Evolutionary conservation across 2,113 vertebrate species (phyloP), one percentile per base, ranked within the genome.

Genomic region (Sialia sialis): DNA sequence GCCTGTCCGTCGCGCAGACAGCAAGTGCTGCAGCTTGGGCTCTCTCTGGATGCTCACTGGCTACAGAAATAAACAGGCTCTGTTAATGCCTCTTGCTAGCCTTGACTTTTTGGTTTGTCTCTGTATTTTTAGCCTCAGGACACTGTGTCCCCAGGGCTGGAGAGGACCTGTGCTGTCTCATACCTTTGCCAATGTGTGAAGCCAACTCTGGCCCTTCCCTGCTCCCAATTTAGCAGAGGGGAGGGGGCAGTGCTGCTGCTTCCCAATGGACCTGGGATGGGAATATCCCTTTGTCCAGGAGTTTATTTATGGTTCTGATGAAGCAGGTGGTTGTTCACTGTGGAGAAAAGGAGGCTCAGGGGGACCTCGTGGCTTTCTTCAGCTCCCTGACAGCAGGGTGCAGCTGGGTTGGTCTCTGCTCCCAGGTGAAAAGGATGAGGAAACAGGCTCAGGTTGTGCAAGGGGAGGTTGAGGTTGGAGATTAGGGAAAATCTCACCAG

Each of bases 41-140:
- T 59, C 64, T 9, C 51, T 29, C 69, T 54, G 81, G 41, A 3
- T 19, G 46, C 48, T 48, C 88, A 0, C 49, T 67, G 92, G n/a
- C 93, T 84, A 12, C 54, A 48, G 32, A 95, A 90, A 94, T 82
- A 93, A 93, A 78, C 79, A 77, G 29, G 17, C 59, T 95, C 89
- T 93, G 78, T 38, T 63, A 6, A 6, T 38, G 89, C 56, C 83
- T 78, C 64, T 83, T 74, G 64, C 77, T 80, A 84, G 90, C 90
- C 84, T 92, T 90, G 85, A 72, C 82, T 92, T 76, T 94, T 43
- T 63, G 86, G 63, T 69, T 94, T 19, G 29, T 49, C 48, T 73
- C 68, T 80, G 23, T 96, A 96, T 95, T 97, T 96, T 96, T 96
- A 96, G 94, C 81, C 64, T 22, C 52, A 29, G 90, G 75, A 94